These are phyloP conservation scores for Brachypodius melanocephalos DNA, from an alignment of 2,113 vertebrate genomes.

Conservation along the genomic window DNA sequence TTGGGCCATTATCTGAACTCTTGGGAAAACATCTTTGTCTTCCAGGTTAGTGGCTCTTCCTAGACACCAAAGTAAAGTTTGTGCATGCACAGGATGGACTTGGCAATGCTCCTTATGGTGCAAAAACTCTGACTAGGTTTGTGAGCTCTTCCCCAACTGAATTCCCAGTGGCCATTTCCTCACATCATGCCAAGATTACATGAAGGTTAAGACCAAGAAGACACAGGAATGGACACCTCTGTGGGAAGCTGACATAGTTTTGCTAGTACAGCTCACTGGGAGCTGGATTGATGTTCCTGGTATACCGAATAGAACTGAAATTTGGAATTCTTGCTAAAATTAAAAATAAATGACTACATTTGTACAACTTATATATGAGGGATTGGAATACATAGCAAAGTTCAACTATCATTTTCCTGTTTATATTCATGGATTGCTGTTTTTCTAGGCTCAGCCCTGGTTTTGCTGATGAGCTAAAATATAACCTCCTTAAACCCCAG, in stretches of 20 bases:
- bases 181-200: not conserved
- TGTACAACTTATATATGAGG: not conserved
- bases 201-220: not conserved
- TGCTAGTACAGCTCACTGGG: not conserved
- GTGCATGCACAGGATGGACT: not conserved
- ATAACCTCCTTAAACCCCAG: conserved; percentile 24
- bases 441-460: conserved; percentile 42
- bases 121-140: not conserved
- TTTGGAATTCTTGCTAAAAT: not conserved
- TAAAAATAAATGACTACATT: not conserved
- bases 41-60: not conserved
- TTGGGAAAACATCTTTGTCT: not conserved
- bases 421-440: conserved; percentile 33
- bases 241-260: not conserved
- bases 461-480: conserved; percentile 59
- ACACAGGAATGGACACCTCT: not conserved
- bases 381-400: not conserved
- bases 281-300: not conserved
- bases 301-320: not conserved
- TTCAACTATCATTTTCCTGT: conserved; percentile 32
- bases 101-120: accelerated
- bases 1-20: not conserved
- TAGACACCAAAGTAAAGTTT: not conserved
- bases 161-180: not conserved
- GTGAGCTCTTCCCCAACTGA: not conserved